Evolutionary conservation across 1,140 invertebrate genomes (phyloP), one percentile per base, ranked within the genome.

Genomic region (Polyergus mexicanus): DNA sequence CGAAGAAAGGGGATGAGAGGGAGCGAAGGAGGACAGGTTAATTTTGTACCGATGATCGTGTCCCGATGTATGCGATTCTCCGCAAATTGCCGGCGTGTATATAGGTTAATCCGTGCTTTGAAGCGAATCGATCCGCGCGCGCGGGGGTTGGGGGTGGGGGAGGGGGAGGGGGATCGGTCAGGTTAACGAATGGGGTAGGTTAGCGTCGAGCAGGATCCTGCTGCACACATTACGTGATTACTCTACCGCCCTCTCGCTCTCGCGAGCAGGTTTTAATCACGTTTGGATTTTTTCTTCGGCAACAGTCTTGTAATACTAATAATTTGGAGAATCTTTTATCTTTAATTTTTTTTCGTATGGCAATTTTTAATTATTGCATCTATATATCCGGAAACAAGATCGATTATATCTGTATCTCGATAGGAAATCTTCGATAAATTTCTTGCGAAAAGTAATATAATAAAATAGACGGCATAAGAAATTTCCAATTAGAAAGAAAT

Each of bases 121-220:
- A 90, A 86, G 86, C 66, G 89, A 90, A 90, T 90, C 89, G 89
- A 90, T 89, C 88, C 86, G 86, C 77, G 71, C 89, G 84, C 72
- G 71, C n/a, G n/a, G n/a, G n/a, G n/a, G n/a, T n/a, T n/a, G n/a
- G n/a, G n/a, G n/a, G n/a, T n/a, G n/a, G n/a, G n/a, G n/a, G n/a
- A n/a, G n/a, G n/a, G n/a, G n/a, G n/a, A n/a, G 83, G 88, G 88
- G 77, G 78, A 88, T 77, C 69, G 83, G 83, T 90, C 89, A 86
- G 86, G 86, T 86, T 90, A 90, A 90, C 89, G 89, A 90, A 90
- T 90, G 69, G 89, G 89, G 89, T 90, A 90, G 89, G 89, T 90
- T 90, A 90, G 89, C 83, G 85, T 3, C 63, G 63, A 51, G 41
- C 28, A n/a, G 13, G 19, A 80, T 68, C 89, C 75, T 54, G 65